These are phyloP conservation scores for Paraescarpia echinospica DNA, from an alignment of 1,140 invertebrate species.

Conservation along the genomic window DNA sequence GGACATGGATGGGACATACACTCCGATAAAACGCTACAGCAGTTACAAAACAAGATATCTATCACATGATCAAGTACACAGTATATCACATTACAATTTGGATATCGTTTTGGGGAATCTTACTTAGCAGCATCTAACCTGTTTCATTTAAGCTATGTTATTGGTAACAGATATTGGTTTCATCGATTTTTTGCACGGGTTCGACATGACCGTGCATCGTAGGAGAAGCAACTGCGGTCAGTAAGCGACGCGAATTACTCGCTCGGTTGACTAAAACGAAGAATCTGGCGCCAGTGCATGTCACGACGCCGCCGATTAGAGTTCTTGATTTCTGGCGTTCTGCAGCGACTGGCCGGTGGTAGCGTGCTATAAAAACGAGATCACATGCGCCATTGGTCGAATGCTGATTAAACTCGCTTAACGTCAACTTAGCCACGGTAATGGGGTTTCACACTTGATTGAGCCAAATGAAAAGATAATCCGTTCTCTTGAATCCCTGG, in stretches of 20 bases:
- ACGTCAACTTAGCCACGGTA: not conserved
- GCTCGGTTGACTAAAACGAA: not conserved
- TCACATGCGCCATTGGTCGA: not conserved
- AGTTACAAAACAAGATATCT: too few relatives aligned
- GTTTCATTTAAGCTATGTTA: too few relatives aligned
- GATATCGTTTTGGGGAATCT: too few relatives aligned
- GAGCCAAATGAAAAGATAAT: constrained; percentile 1
- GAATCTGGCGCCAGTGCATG: not conserved
- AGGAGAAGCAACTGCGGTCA: not conserved
- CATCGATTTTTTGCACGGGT: not conserved
- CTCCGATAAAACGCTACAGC: too few relatives aligned
- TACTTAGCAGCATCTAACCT: too few relatives aligned
- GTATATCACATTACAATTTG: too few relatives aligned
- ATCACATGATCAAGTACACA: too few relatives aligned
- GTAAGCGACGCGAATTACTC: not conserved
- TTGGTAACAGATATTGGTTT: not conserved
- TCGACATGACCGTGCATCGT: not conserved
- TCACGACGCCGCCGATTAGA: not conserved
- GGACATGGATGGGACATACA: too few relatives aligned
- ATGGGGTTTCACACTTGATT: not conserved
- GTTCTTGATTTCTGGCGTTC: not conserved
- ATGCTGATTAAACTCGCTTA: not conserved
- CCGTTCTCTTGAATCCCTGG: not conserved
- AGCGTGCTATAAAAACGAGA: not conserved
- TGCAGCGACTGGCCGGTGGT: not conserved